phyloP scores from a whole-genome alignment of 2,113 vertebrate species.

The Carlito syrichta region DNA sequence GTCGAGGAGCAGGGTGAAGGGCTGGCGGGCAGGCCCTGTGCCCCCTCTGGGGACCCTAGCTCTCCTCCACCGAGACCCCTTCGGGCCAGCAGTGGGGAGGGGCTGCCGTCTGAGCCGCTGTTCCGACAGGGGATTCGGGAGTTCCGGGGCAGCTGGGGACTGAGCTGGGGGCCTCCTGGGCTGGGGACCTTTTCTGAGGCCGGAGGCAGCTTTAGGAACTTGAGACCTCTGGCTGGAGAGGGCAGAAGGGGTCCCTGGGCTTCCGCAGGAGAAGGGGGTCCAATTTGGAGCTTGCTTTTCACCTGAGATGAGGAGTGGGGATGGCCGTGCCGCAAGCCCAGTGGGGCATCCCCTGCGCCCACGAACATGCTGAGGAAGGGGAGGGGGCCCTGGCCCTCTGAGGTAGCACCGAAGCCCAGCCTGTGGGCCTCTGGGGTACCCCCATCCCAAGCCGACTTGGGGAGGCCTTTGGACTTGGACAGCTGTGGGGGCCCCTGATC shows the following conservation, averaged over 20 bases:
- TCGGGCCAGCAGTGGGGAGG: constrained; percentile 86
- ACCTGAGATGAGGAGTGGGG: constrained; percentile 73
- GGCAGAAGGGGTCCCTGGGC: constrained; percentile 84
- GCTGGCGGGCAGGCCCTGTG: constrained; percentile 20
- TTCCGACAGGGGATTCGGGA: constrained; percentile 94
- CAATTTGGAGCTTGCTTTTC: constrained; percentile 82
- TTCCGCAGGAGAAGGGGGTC: constrained; percentile 82
- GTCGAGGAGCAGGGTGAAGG: constrained; percentile 32
- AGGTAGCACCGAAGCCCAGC: constrained; percentile 72
- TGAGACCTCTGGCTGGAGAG: constrained; percentile 90
- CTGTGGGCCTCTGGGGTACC: constrained; percentile 59
- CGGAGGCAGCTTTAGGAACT: constrained; percentile 90
- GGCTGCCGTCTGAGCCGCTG: constrained; percentile 91
- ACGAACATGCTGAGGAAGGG: constrained; percentile 68
- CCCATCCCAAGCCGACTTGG: constrained; percentile 65
- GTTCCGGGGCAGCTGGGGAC: constrained; percentile 91
- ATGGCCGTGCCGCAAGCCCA: constrained; percentile 39
- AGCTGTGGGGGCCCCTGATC: constrained; percentile 44
- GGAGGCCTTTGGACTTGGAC: constrained; percentile 63
- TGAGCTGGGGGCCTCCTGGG: constrained; percentile 85
- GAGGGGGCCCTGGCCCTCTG: constrained; percentile 75
- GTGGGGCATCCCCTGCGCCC: constrained; percentile 42
- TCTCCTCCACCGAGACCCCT: constrained; percentile 76
- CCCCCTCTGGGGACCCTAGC: constrained; percentile 62
- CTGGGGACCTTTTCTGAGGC: constrained; percentile 82